Evolutionary conservation across 2,113 vertebrate genomes (phyloP), one percentile per base, ranked within the genome.

Genomic region (Scophthalmus maximus): DNA sequence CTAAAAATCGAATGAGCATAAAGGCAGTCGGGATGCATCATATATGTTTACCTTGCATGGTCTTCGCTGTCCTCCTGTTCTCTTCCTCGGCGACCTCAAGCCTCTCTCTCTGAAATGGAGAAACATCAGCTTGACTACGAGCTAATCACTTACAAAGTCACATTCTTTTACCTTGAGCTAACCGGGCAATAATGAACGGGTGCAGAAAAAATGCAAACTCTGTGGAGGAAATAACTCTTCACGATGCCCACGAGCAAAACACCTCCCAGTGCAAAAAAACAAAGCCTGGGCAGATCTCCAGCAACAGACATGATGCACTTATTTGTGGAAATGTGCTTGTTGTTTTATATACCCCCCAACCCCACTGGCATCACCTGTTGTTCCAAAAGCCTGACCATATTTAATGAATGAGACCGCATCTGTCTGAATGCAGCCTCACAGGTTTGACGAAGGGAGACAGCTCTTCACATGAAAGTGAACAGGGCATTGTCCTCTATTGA

Each of bases 71-170:
- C 5, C 66, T 92, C 71, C 76, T 83, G 10, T 86, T 92, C 86
- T 95, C 94, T 62, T 96, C 92, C 56, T 93, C 92, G 4, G 92
- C 92, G 22, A 38, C 70, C 50, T 94, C 90, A 25, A 96, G 93
- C 61, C 93, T 94, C 76, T 93, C 91, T 91, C 93, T 97, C 97
- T 98, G 92, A 76, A 94, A 91, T 18, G 64, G 65, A 83, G 79
- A 79, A 71, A 73, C 74, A 26, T 64, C 47, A 1, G 68, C 49
- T 23, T 81, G 34, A 84, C 40, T 64, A 20, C 8, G 7, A 66
- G 64, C 60, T 72, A 63, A 81, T 68, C 44, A 44, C 66, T 60
- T 25, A 62, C 70, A 74, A 5, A 20, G 62, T 40, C 69, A 83
- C 84, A 84, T 88, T 84, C 71, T 34, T 86, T 25, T 44, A 73